phyloP scores from a whole-genome alignment of 2,888 invertebrate species.

The Dryocosmus kuriphilus region DNA sequence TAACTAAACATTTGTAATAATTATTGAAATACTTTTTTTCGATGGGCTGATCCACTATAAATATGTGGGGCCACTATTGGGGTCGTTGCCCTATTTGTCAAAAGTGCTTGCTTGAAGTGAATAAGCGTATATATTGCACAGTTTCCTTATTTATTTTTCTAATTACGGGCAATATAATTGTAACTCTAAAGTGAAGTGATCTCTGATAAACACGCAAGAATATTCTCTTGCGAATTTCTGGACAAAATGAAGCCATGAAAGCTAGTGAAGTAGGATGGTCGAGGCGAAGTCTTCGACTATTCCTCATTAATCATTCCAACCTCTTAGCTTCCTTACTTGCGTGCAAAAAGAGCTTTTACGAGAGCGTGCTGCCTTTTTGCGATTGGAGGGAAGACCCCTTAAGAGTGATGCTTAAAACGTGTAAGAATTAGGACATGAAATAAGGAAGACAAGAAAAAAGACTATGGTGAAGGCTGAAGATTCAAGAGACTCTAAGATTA shows the following conservation, averaged over 20 bases:
- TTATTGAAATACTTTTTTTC: too few species aligned
- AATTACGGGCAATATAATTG: background rate
- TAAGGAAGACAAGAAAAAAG: slow-evolving; percentile 20
- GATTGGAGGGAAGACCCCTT: slow-evolving; percentile 44
- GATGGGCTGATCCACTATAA: too few species aligned
- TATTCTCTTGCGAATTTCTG: slow-evolving; percentile 41
- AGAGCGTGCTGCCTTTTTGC: slow-evolving; percentile 54
- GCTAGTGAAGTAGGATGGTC: slow-evolving; percentile 49
- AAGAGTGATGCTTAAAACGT: slow-evolving; percentile 43
- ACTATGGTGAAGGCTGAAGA: background rate
- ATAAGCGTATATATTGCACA: background rate
- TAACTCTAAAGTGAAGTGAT: background rate
- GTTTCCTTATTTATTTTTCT: background rate
- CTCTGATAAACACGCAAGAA: slow-evolving; percentile 21
- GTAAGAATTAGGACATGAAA: slow-evolving; percentile 28
- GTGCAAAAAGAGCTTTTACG: slow-evolving; percentile 56
- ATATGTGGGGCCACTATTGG: too few species aligned
- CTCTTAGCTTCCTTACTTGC: slow-evolving; percentile 55
- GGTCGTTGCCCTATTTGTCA: too few species aligned
- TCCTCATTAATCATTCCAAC: slow-evolving; percentile 60
- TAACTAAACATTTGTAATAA: too few species aligned
- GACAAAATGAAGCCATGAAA: slow-evolving; percentile 54
- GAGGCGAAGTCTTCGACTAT: slow-evolving; percentile 53
- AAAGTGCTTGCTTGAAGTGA: background rate
- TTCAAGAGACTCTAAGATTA: background rate